These are phyloP conservation scores for Phyllotis vaccarum DNA, from an alignment of 2,797 vertebrate species.

Conservation along the genomic window DNA sequence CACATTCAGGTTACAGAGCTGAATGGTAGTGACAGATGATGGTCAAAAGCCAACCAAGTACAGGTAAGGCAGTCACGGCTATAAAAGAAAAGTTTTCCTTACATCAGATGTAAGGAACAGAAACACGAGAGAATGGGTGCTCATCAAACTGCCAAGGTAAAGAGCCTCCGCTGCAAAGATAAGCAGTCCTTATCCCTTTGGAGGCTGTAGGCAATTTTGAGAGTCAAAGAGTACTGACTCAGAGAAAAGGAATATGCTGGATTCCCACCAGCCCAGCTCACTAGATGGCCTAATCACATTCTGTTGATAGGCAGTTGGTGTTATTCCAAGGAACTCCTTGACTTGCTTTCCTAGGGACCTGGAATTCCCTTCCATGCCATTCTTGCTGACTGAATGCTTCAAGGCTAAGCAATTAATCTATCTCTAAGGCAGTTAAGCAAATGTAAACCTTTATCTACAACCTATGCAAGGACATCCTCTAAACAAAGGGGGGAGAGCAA, in stretches of 20 bases:
- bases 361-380: slow-evolving; percentile 50
- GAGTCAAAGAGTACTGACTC: background rate
- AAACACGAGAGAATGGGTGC: background rate
- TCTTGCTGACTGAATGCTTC: slow-evolving; percentile 45
- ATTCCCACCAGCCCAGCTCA: background rate
- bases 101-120: background rate
- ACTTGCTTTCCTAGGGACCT: background rate
- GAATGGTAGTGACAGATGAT: background rate
- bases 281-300: background rate
- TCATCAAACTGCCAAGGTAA: background rate
- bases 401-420: slow-evolving; percentile 60
- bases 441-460: background rate
- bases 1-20: background rate
- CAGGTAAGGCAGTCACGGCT: background rate
- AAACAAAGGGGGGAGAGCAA: background rate
- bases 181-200: no score
- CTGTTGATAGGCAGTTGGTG: slow-evolving; percentile 39
- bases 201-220: background rate
- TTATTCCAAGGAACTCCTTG: slow-evolving; percentile 52
- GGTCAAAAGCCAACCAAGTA: background rate
- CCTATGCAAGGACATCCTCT: slow-evolving; percentile 1
- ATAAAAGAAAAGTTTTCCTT: background rate
- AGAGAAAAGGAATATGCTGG: background rate
- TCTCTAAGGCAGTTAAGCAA: slow-evolving; percentile 56
- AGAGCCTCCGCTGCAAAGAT: background rate